phyloP scores from a whole-genome alignment of 2,888 invertebrate species.

The Philaethria dido region DNA sequence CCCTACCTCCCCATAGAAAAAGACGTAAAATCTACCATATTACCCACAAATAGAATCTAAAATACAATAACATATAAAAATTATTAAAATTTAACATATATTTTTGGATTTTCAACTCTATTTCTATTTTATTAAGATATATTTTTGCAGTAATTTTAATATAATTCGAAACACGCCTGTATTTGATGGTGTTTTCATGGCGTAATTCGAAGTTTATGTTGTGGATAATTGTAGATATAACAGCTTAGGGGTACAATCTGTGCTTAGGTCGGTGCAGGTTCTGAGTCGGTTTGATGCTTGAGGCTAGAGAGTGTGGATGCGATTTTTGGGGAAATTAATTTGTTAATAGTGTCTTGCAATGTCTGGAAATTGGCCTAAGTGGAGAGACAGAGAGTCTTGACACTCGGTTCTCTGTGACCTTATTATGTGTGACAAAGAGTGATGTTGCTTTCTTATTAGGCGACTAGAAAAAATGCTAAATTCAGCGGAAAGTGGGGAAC shows the following conservation, averaged over 20 bases:
- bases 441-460: too few species aligned
- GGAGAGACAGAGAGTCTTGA: too few species aligned
- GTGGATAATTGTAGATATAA: conserved; percentile 42
- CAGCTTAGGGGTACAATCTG: conserved; percentile 31
- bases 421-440: too few species aligned
- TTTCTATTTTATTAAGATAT: conserved; percentile 34
- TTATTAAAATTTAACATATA: background rate
- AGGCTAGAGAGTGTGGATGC: background rate
- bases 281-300: background rate
- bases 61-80: conserved; percentile 37
- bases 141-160: conserved; percentile 43
- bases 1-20: conserved; percentile 30
- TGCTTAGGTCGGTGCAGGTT: background rate
- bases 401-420: too few species aligned
- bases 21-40: conserved; percentile 45
- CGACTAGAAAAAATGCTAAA: too few species aligned
- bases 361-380: too few species aligned
- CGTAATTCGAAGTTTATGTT: conserved; percentile 47
- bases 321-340: too few species aligned
- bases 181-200: conserved; percentile 49
- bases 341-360: too few species aligned
- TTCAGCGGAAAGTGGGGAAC: too few species aligned
- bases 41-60: conserved; percentile 43
- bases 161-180: conserved; percentile 45
- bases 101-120: conserved; percentile 32